Percentiles rank a stretch among this genome's conserved stretches.
Conservation (phyloP, 2,113 vertebrate genomes). For the Tylochromis polylepis region DNA sequence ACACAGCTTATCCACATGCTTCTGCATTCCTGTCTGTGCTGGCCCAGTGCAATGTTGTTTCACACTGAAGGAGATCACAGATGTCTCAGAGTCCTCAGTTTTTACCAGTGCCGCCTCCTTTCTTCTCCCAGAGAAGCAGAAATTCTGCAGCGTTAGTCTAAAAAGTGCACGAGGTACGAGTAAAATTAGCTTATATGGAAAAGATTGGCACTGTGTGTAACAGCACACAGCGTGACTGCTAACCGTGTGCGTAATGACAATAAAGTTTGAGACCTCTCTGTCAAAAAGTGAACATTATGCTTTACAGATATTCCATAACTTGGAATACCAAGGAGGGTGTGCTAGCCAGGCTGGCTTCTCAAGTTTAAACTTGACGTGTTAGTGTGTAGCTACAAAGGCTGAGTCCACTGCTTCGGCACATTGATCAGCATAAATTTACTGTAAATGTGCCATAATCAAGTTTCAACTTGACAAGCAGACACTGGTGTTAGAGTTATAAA, state of each 20-base stretch:
- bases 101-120: background rate
- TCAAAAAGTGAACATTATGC: background rate
- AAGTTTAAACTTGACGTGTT: background rate
- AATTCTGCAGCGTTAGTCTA: background rate
- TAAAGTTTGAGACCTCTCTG: background rate
- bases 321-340: background rate
- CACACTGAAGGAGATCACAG: slow-evolving; percentile 43
- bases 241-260: background rate
- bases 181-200: background rate
- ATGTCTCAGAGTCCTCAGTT: slow-evolving; percentile 16
- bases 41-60: slow-evolving; percentile 31
- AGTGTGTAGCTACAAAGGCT: background rate
- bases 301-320: background rate
- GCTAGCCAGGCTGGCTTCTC: background rate
- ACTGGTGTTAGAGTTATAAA: background rate
- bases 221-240: background rate
- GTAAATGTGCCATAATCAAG: background rate
- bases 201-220: background rate
- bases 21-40: slow-evolving; percentile 45
- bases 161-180: background rate
- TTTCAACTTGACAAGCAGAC: background rate
- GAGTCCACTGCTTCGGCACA: background rate
- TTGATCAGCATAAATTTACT: background rate
- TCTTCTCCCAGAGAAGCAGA: background rate
- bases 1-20: slow-evolving; percentile 15